Conservation (phyloP, 2,797 vertebrate genomes). For the Morus bassanus region DNA sequence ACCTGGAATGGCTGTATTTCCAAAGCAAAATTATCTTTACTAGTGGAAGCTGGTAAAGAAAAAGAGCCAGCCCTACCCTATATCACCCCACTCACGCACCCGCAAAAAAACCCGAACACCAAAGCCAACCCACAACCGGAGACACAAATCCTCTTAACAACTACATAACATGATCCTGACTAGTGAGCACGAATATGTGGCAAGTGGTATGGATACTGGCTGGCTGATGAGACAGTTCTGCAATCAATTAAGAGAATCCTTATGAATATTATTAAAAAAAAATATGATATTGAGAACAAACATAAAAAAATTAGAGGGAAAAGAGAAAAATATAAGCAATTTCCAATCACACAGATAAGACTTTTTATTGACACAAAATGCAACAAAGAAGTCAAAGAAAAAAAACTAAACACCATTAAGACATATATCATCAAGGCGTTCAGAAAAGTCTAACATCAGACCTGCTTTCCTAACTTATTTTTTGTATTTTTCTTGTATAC, state of each 20-base stretch:
- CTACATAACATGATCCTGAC: too few species aligned
- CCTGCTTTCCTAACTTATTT: background rate
- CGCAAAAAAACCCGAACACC: background rate
- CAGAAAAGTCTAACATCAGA: background rate
- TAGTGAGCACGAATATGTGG: rapidly evolving
- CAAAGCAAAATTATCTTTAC: background rate
- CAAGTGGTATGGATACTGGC: background rate
- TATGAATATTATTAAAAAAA: background rate
- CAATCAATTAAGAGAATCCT: background rate
- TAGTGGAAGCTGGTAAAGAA: background rate
- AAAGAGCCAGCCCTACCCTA: background rate
- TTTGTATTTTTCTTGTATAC: background rate
- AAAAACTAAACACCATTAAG: background rate
- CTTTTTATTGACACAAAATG: background rate
- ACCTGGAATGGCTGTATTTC: background rate
- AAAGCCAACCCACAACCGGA: background rate
- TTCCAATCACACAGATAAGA: background rate
- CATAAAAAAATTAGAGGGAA: background rate
- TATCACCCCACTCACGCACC: too few species aligned
- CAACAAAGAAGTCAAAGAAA: background rate
- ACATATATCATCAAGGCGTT: background rate
- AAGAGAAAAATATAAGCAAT: background rate
- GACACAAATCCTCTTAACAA: background rate
- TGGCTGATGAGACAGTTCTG: background rate
- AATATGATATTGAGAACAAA: background rate